phyloP scores from a whole-genome alignment of 2,113 vertebrate genomes.

The Poeciliopsis occidentalis region DNA sequence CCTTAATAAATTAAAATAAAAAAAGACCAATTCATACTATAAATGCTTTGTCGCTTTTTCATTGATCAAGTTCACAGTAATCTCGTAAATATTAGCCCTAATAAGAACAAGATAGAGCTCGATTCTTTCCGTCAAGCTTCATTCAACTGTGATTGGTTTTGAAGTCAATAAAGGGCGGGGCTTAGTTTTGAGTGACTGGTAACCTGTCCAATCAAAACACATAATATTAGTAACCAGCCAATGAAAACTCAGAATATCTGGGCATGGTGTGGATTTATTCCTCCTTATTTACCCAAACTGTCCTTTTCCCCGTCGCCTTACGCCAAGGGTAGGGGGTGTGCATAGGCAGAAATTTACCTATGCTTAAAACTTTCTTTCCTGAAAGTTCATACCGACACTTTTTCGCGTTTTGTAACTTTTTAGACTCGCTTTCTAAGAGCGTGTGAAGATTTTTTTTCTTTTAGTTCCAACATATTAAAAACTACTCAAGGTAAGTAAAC shows the following conservation, averaged over 20 bases:
- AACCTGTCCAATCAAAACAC: conserved; percentile 47
- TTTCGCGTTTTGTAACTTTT: conserved; percentile 43
- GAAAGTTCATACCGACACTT: conserved; percentile 67
- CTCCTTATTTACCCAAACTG: conserved; percentile 41
- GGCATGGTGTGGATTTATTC: conserved; percentile 48
- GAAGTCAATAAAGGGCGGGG: background rate
- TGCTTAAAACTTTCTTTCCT: conserved; percentile 77
- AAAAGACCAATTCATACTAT: background rate
- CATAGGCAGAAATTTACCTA: conserved; percentile 58
- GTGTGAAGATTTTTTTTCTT: conserved; percentile 10
- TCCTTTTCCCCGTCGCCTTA: conserved; percentile 68
- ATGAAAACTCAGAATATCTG: conserved; percentile 44
- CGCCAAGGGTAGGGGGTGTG: conserved; percentile 84
- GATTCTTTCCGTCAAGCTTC: background rate
- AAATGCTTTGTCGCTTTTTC: background rate
- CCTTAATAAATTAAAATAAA: no score
- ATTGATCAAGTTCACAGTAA: background rate
- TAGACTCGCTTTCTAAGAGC: conserved; percentile 25
- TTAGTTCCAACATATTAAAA: background rate
- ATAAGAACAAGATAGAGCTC: background rate
- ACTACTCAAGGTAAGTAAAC: conserved; percentile 61
- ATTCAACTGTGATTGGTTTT: conserved; percentile 23
- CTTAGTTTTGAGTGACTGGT: background rate
- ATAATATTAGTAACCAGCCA: conserved; percentile 41
- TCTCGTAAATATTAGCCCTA: background rate